Evolutionary conservation across 2,888 invertebrate genomes (phyloP), one percentile per base, ranked within the genome.

Genomic region (Leptopterna dolabrata): DNA sequence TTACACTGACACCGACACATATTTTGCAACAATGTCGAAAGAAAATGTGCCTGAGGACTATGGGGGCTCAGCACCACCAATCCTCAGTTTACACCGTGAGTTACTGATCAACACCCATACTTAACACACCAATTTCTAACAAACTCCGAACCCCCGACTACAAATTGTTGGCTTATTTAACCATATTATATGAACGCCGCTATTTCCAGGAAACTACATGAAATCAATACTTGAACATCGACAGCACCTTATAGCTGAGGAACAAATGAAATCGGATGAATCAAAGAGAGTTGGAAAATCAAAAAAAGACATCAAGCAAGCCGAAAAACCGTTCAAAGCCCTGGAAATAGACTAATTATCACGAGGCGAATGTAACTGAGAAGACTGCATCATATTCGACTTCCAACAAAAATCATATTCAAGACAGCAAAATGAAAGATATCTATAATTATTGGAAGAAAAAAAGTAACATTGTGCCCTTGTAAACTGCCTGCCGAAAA

Each of bases 11-110:
- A 19, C 88, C 43, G 89, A 89, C n/a, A 87, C 81, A 16, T 90
- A 87, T 78, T 90, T 89, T 85, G 88, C 87, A 41, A 63, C 76
- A 9, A 73, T 90, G n/a, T 76, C 89, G 24, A 83, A 76, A 86
- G 88, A 89, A 29, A 87, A 43, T 9, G 82, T 88, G 11, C 90
- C 90, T 3, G 88, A 81, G 45, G 90, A 90, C 27, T 90, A 90
- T 83, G 90, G 89, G 13, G 90, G 90, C 0, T 30, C 87, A 24
- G 89, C 84, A 45, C 88, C 89, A 41, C 88, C 89, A 11, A 7
- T 90, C 7, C 81, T 87, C 0, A 83, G 76, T 27, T 83, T 90
- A 70, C 88, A 89, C 63, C 83, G 90, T 90, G 86, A 88, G 88
- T 88, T n/a, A 63, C 24, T 9, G 2, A 36, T 36, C 36, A 7